Evolutionary conservation across 2,797 vertebrate genomes (phyloP), one percentile per base, ranked within the genome.

Genomic region (Micrastur ruficollis): DNA sequence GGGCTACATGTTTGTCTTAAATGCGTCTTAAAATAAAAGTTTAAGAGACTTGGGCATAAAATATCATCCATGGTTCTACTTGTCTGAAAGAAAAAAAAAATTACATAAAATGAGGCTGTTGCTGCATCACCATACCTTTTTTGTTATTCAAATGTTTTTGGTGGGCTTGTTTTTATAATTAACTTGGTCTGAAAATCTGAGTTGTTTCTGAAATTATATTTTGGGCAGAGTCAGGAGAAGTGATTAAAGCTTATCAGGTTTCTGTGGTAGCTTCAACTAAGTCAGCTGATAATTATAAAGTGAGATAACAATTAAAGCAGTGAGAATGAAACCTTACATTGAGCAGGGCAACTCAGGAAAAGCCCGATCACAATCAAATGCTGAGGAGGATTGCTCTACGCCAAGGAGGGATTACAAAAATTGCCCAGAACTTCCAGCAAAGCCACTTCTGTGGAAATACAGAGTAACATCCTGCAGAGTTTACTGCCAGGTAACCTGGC

Each of bases 281-380:
- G 21, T 53, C 42, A 72, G 44, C 5, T 79, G n/a, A 53, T 74
- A 86, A 78, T 56, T 78, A 66, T 23, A 53, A 85, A 75, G 38
- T 31, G 32, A 85, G 46, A 70, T 26, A 26, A 84, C 94, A 86
- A 68, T 46, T 56, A 55, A 76, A 93, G 32, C 23, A 52, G 8
- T 22, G 42, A 75, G 32, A 75, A 84, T 34, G 34, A 82, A 89
- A 81, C 55, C 3, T 40, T 49, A 31, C 8, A 65, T 13, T 62
- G 53, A 49, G 58, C 26, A 72, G 26, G 32, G 8, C 14, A 73
- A 61, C 17, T 46, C 3, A 25, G 4, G n/a, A 47, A 42, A 79
- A 84, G 12, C 26, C 42, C 21, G 55, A 0, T 52, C 34, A 12
- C 0, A 0, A 58, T 40, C 34, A 59, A n/a, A 66, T 47, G 38